Evolutionary conservation across 2,113 vertebrate species (phyloP), one percentile per base, ranked within the genome.

Genomic region (Ascaphus truei): DNA sequence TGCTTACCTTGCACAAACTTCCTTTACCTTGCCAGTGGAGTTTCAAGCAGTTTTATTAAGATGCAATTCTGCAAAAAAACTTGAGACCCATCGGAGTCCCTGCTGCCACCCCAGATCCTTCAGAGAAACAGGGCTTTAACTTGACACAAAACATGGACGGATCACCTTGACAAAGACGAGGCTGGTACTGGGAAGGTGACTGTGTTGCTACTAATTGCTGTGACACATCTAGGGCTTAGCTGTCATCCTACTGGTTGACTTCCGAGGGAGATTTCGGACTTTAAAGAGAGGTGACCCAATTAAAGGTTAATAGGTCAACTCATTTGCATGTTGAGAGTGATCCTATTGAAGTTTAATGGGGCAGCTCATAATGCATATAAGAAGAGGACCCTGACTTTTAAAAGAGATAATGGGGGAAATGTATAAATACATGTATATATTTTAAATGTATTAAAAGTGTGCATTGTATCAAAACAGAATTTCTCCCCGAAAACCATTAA

Each of bases 1-100:
- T 59, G 66, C 66, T 50, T 34, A 30, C 30, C 8, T 34, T 59
- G 66, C 66, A 68, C 8, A 59, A 59, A 33, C 7, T 47, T 36
- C 51, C 29, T 26, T 25, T 45, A 36, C 25, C 23, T 34, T 29
- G 20, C n/a, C n/a, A 59, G 16, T 33, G 12, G 30, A 50, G 36
- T 30, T n/a, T 27, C 13, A 30, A 53, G 51, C 30, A 9, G 34
- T 34, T n/a, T 48, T 58, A 68, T 59, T 29, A 68, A 59, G 53
- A 34, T 25, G 23, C 30, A 50, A 33, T 9, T 20, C 31, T 58
- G 22, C 29, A 31, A 59, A 59, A 23, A 12, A n/a, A n/a, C n/a
- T n/a, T n/a, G n/a, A n/a, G n/a, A n/a, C n/a, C n/a, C n/a, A n/a
- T n/a, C n/a, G n/a, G n/a, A n/a, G n/a, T n/a, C n/a, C 12, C 50